A percentile compares a stretch with the other conserved stretches of the same genome.
Evolutionary conservation across 2,113 vertebrate species (phyloP).

Genomic region (Bubo blakistoni): DNA sequence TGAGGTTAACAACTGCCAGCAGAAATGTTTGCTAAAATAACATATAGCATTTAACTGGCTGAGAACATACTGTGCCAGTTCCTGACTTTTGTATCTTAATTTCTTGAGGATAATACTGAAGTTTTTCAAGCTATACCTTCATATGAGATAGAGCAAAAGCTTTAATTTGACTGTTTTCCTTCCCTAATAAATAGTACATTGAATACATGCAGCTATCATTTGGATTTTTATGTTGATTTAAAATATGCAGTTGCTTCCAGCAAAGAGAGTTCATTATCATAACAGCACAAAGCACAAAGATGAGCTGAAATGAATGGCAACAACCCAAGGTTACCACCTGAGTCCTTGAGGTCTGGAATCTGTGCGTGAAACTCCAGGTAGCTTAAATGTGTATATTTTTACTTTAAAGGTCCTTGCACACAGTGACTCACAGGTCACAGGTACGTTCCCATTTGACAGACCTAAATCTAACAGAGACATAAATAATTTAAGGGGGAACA

Average conservation of each 20-base stretch:
- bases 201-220: not conserved
- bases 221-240: not conserved
- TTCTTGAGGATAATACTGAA: not conserved
- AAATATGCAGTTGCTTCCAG: not conserved
- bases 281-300: not conserved
- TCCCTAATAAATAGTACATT: not conserved
- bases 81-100: not conserved
- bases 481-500: not conserved
- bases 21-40: conserved; percentile 32
- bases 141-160: not conserved
- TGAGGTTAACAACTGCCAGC: conserved; percentile 10
- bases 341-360: not conserved
- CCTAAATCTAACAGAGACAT: not conserved
- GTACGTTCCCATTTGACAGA: not conserved
- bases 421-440: not conserved
- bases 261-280: not conserved
- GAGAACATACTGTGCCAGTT: not conserved
- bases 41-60: not conserved
- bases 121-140: not conserved
- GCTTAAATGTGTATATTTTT: not conserved
- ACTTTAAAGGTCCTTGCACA: not conserved
- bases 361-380: not conserved
- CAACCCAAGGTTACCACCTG: not conserved
- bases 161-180: not conserved
- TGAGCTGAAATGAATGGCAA: not conserved